These are phyloP conservation scores for Erebia aethiops DNA, from an alignment of 2,888 invertebrate genomes.

Conservation along the genomic window DNA sequence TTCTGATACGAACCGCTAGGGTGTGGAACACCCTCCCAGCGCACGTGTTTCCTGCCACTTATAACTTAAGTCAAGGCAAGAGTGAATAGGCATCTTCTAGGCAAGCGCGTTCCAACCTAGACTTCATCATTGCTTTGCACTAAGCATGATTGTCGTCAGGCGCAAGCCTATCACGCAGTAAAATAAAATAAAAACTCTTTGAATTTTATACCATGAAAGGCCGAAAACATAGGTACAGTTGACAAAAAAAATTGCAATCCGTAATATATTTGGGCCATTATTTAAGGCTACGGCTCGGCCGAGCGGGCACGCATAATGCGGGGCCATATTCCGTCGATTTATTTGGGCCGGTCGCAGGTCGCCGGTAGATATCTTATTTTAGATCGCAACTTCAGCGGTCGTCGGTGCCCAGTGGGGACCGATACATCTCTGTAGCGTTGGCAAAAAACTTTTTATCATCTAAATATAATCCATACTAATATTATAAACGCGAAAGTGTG, in stretches of 20 bases:
- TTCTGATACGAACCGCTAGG: no score
- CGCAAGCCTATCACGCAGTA: no score
- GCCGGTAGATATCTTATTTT: conserved; percentile 68
- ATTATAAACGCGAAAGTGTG: no score
- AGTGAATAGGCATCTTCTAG: no score
- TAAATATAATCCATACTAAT: no score
- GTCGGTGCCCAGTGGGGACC: conserved; percentile 60
- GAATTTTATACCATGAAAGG: not conserved
- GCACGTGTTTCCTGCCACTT: no score
- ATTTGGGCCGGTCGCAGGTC: conserved; percentile 55
- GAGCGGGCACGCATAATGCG: conserved; percentile 44
- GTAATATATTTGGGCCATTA: conserved; percentile 11
- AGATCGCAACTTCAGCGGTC: conserved; percentile 66
- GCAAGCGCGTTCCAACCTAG: no score
- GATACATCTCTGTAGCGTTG: conserved; percentile 45
- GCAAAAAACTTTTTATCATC: conserved; percentile 44
- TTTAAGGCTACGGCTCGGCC: conserved; percentile 20
- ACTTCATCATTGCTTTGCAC: no score
- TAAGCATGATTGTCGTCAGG: no score
- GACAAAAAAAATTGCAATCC: conserved; percentile 9
- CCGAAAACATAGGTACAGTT: conserved; percentile 2
- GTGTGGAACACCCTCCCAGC: no score
- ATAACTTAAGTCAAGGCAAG: no score
- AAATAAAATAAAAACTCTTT: no score
- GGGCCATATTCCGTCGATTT: conserved; percentile 63